A percentile compares a stretch with the other conserved stretches of the same genome.
phyloP scores from a whole-genome alignment of 2,888 invertebrate species.

The Neria commutata region DNA sequence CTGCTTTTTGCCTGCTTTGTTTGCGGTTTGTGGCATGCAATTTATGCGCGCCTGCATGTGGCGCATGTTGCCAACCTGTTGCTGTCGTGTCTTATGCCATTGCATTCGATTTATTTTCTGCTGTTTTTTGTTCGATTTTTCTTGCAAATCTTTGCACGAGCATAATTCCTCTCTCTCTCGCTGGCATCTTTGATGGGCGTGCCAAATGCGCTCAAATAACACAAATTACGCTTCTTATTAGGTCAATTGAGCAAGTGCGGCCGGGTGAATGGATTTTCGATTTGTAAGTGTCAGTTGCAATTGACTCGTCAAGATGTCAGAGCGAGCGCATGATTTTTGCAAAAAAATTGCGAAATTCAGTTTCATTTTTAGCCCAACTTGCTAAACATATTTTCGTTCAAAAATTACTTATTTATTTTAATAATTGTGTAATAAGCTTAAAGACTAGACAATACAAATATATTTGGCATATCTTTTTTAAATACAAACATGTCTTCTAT shows the following conservation, averaged over 20 bases:
- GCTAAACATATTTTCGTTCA: too few relatives aligned
- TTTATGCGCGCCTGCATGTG: conserved; percentile 19
- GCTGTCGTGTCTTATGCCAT: conserved; percentile 6
- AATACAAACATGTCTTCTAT: too few relatives aligned
- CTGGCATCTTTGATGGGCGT: conserved; percentile 3
- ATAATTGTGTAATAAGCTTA: too few relatives aligned
- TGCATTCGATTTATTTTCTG: conserved; percentile 1
- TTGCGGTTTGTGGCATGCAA: conserved; percentile 34
- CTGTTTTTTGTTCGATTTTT: background rate
- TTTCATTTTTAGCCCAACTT: too few relatives aligned
- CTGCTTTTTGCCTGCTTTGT: background rate
- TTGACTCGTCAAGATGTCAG: too few relatives aligned
- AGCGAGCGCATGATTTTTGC: too few relatives aligned
- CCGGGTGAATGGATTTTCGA: background rate
- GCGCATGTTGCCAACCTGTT: conserved; percentile 6
- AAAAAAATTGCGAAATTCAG: too few relatives aligned
- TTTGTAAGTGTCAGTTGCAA: too few relatives aligned
- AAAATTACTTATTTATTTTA: too few relatives aligned
- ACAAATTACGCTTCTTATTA: conserved; percentile 4
- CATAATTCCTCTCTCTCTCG: background rate
- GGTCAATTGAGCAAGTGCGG: background rate
- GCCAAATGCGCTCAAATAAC: conserved; percentile 4
- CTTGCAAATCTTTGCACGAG: background rate
- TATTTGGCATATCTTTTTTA: too few relatives aligned
- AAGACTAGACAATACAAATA: too few relatives aligned